phyloP scores from a whole-genome alignment of 1,140 invertebrate species.

The Panonychus citri region DNA sequence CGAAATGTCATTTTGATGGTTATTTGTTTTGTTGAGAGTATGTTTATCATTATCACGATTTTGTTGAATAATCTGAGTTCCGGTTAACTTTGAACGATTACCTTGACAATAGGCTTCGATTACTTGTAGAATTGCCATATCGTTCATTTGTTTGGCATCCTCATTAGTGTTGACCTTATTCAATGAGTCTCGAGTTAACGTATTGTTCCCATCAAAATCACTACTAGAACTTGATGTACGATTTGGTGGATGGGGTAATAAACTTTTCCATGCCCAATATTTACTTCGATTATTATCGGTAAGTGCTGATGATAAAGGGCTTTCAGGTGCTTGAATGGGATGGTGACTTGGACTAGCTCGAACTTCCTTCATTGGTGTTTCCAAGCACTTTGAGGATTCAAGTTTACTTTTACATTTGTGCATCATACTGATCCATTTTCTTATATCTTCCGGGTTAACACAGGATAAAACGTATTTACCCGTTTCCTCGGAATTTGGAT shows the following conservation, averaged over 20 bases:
- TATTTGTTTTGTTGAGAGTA: no score
- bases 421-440: background rate
- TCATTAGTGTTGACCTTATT: background rate
- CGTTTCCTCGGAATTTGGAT: background rate
- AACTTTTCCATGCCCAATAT: background rate
- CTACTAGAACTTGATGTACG: background rate
- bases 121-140: slow-evolving; percentile 1
- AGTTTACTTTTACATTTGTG: background rate
- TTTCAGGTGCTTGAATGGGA: background rate
- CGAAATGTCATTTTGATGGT: no score
- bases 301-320: background rate
- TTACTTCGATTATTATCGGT: background rate
- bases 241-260: background rate
- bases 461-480: background rate
- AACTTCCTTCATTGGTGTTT: background rate
- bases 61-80: no score
- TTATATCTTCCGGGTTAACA: background rate
- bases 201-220: no score
- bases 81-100: no score
- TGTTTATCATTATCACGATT: no score
- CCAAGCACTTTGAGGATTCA: background rate
- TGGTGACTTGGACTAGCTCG: background rate
- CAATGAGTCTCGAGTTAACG: background rate
- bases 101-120: slow-evolving; percentile 1
- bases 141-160: background rate